phyloP scores from a whole-genome alignment of 2,888 invertebrate species.

The Didymodactylos carnosus region DNA sequence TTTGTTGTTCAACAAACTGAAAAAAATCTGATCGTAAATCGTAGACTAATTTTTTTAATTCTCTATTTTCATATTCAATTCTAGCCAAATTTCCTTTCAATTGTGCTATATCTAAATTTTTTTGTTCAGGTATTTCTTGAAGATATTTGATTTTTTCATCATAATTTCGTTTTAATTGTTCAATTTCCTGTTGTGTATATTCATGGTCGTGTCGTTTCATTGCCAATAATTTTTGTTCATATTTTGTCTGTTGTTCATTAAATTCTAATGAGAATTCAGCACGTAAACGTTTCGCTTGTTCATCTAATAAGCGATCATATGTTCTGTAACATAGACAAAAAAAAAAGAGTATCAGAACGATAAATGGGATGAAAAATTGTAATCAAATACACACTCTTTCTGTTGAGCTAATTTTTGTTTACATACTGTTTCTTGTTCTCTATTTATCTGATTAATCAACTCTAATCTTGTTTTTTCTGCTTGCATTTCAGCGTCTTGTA shows the following conservation, averaged over 20 bases:
- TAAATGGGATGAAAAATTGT: not conserved
- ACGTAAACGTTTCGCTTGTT: not conserved
- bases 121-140: too few relatives aligned
- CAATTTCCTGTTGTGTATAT: too few relatives aligned
- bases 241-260: not conserved
- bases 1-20: not conserved
- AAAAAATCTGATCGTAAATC: not conserved
- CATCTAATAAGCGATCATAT: not conserved
- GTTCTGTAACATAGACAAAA: too few relatives aligned
- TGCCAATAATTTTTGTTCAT: too few relatives aligned
- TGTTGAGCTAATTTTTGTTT: not conserved
- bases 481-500: not conserved
- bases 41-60: not conserved
- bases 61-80: not conserved
- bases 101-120: not conserved
- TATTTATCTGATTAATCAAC: not conserved
- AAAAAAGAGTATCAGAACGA: too few relatives aligned
- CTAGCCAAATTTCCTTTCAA: not conserved
- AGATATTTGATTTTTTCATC: too few relatives aligned
- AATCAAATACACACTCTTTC: not conserved
- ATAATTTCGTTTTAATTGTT: too few relatives aligned
- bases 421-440: not conserved
- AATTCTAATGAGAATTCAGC: not conserved
- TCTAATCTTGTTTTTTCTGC: not conserved
- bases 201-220: too few relatives aligned